Conservation (phyloP, 2,797 vertebrate genomes). For the Gymnoscopelus microlampas region DNA sequence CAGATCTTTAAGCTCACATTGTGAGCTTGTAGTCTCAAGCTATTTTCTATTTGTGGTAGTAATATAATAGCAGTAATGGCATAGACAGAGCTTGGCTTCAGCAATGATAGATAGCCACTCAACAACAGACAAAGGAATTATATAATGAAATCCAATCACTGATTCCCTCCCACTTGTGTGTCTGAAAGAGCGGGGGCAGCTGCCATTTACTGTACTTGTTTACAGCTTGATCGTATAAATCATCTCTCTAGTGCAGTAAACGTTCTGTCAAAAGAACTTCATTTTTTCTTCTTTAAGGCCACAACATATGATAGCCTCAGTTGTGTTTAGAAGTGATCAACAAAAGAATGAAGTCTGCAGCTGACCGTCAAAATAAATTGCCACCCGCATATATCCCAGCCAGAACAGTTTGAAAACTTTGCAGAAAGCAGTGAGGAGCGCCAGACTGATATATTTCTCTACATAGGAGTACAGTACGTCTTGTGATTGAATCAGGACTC, state of each 20-base stretch:
- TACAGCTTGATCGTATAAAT: slow-evolving; percentile 39
- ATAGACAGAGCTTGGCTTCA: slow-evolving; percentile 47
- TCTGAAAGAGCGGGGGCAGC: slow-evolving; percentile 23
- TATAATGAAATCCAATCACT: slow-evolving; percentile 45
- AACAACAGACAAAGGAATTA: slow-evolving; percentile 47
- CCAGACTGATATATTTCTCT: slow-evolving; percentile 56
- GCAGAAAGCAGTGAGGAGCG: slow-evolving; percentile 35
- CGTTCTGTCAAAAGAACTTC: slow-evolving; percentile 27
- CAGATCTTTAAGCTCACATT: too few species aligned
- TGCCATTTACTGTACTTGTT: slow-evolving; percentile 27
- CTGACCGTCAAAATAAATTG: slow-evolving; percentile 35
- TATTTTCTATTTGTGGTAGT: too few species aligned
- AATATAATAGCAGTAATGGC: slow-evolving; percentile 41
- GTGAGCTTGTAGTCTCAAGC: too few species aligned
- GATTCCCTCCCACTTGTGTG: slow-evolving; percentile 22
- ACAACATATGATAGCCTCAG: not conserved
- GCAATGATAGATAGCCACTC: slow-evolving; percentile 45
- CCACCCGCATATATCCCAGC: slow-evolving; percentile 29
- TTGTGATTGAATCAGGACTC: slow-evolving; percentile 67
- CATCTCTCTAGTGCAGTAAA: slow-evolving; percentile 5
- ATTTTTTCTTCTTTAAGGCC: not conserved
- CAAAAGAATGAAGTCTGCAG: slow-evolving; percentile 27
- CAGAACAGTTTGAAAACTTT: slow-evolving; percentile 48
- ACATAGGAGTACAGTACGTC: slow-evolving; percentile 4
- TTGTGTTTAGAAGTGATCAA: slow-evolving; percentile 39